Percentiles rank a stretch among this genome's conserved stretches.
These are phyloP conservation scores for Sciurus niger DNA, from an alignment of 2,113 vertebrate species.

Conservation along the genomic window DNA sequence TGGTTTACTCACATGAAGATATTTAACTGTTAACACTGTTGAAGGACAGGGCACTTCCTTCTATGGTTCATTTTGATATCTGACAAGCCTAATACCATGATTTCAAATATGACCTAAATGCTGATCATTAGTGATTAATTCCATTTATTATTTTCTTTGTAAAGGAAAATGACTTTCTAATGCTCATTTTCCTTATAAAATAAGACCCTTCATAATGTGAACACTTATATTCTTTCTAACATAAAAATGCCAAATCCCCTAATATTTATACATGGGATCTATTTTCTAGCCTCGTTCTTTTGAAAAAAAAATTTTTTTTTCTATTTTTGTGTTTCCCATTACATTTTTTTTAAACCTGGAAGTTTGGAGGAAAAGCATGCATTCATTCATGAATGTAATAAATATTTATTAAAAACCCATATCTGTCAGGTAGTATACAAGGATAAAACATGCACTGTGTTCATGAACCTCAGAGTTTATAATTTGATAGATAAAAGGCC, in stretches of 20 bases:
- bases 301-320: not conserved
- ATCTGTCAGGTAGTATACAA: not conserved
- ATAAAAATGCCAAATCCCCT: not conserved
- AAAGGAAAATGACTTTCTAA: not conserved
- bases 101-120: not conserved
- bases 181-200: not conserved
- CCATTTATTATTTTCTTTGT: not conserved
- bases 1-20: not conserved
- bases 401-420: slow-evolving; percentile 38
- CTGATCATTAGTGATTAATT: not conserved
- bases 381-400: slow-evolving; percentile 14
- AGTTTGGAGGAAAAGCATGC: slow-evolving; percentile 13
- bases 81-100: not conserved
- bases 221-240: not conserved
- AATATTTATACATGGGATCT: not conserved
- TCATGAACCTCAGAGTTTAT: not conserved
- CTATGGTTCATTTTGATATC: not conserved
- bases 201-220: not conserved
- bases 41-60: not conserved
- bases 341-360: not conserved
- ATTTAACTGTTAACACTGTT: too few relatives aligned
- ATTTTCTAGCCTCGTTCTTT: not conserved
- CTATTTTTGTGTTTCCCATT: slow-evolving; percentile 10
- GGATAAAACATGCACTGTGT: not conserved
- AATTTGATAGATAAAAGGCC: not conserved